phyloP scores from a whole-genome alignment of 1,140 invertebrate genomes.

The Pseudomyrmex flavicornis region DNA sequence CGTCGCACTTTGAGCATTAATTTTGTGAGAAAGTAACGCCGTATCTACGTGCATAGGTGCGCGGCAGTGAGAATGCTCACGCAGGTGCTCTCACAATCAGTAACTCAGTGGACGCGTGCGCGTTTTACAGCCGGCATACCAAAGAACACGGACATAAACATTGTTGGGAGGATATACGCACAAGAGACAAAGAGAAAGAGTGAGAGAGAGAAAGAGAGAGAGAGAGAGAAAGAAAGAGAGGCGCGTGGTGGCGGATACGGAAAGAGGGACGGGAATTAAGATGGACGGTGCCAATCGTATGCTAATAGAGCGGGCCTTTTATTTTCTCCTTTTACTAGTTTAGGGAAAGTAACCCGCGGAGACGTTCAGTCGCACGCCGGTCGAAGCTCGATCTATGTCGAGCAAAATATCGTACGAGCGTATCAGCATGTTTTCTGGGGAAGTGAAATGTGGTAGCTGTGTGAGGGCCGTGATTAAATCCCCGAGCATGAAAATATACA shows the following conservation, averaged over 20 bases:
- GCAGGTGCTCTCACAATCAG: conserved; percentile 47
- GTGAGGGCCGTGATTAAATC: conserved; percentile 20
- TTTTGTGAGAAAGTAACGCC: neutral
- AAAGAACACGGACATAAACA: conserved; percentile 82
- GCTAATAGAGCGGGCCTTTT: conserved; percentile 82
- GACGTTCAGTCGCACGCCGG: conserved; percentile 71
- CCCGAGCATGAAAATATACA: conserved; percentile 20
- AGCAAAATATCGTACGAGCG: conserved; percentile 62
- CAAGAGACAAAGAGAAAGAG: conserved; percentile 65
- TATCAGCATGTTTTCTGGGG: conserved; percentile 20
- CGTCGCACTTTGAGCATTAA: neutral
- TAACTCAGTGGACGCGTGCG: conserved; percentile 77
- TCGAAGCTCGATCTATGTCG: conserved; percentile 62
- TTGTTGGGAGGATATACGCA: conserved; percentile 79
- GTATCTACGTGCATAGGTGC: neutral
- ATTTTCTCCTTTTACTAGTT: conserved; percentile 78
- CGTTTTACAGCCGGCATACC: conserved; percentile 79
- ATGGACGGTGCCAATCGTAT: conserved; percentile 85
- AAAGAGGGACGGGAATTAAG: conserved; percentile 76
- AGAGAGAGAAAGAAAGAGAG: conserved; percentile 61
- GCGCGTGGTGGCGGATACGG: conserved; percentile 31
- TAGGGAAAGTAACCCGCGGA: conserved; percentile 71
- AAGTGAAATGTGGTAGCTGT: conserved; percentile 9
- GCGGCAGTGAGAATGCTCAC: conserved; percentile 46
- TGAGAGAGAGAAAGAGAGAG: conserved; percentile 61